phyloP scores from a whole-genome alignment of 2,113 vertebrate genomes.

The Echinops telfairi region DNA sequence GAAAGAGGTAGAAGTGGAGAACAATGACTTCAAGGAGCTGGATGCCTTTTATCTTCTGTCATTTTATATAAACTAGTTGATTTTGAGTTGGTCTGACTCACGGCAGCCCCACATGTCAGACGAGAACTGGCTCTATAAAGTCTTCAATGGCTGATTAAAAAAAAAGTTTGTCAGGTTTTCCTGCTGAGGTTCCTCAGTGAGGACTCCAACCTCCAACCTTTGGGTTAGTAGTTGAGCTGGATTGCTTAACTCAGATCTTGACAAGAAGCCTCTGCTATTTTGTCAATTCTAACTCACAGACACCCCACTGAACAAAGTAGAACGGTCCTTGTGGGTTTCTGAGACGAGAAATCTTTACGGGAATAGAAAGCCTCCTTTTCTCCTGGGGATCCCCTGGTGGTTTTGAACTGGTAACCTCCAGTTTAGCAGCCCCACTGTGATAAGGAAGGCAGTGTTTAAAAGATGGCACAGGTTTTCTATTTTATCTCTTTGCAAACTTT shows the following conservation, averaged over 20 bases:
- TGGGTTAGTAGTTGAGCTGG: not conserved
- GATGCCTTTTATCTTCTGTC: not conserved
- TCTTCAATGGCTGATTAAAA: not conserved
- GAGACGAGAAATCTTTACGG: no score
- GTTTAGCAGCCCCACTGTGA: not conserved
- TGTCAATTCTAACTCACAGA: no score
- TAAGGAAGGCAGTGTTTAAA: not conserved
- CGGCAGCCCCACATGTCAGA: not conserved
- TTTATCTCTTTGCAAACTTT: not conserved
- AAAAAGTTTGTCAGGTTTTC: not conserved
- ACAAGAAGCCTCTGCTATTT: no score
- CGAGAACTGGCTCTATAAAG: not conserved
- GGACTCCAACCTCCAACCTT: not conserved
- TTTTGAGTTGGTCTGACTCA: not conserved
- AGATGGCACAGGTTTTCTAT: not conserved
- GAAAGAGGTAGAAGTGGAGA: conserved; percentile 52
- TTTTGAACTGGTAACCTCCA: no score
- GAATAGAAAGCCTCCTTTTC: no score
- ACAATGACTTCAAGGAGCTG: not conserved
- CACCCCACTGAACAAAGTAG: no score
- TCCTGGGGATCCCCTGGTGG: no score
- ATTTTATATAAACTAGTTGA: not conserved
- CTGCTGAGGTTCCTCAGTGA: not conserved
- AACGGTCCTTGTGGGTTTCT: no score
- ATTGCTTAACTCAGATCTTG: no score